phyloP scores from a whole-genome alignment of 2,797 vertebrate genomes.

The Epinephelus coioides region DNA sequence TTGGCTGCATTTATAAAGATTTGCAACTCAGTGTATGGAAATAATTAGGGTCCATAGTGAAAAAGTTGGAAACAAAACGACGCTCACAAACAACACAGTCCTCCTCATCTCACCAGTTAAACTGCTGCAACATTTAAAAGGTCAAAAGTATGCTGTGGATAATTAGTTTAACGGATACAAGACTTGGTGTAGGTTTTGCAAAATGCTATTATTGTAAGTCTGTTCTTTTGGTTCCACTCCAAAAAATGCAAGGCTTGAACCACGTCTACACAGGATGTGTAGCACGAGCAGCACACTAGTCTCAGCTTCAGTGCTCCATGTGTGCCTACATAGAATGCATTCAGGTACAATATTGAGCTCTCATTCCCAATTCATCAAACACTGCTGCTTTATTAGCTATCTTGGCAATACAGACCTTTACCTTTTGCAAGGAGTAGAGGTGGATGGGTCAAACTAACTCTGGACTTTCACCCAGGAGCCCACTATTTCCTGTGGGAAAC shows the following conservation, averaged over 20 bases:
- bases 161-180: not conserved
- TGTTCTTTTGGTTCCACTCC: not conserved
- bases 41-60: conserved; percentile 24
- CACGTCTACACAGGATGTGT: not conserved
- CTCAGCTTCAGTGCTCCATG: not conserved
- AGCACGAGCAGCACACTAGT: not conserved
- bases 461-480: too few species aligned
- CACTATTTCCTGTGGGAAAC: too few species aligned
- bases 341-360: not conserved
- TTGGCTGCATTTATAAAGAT: conserved; percentile 47
- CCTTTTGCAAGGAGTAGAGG: too few species aligned
- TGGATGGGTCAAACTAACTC: too few species aligned
- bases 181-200: not conserved
- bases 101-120: not conserved
- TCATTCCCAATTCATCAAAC: too few species aligned
- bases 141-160: not conserved
- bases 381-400: too few species aligned
- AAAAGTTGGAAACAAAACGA: not conserved
- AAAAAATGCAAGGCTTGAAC: not conserved
- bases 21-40: conserved; percentile 36
- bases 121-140: conserved; percentile 13
- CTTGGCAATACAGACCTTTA: too few species aligned
- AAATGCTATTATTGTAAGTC: not conserved
- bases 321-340: not conserved
- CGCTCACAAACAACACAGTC: not conserved